Conservation (phyloP, 2,888 invertebrate genomes). For the Sarcophaga subvicina region DNA sequence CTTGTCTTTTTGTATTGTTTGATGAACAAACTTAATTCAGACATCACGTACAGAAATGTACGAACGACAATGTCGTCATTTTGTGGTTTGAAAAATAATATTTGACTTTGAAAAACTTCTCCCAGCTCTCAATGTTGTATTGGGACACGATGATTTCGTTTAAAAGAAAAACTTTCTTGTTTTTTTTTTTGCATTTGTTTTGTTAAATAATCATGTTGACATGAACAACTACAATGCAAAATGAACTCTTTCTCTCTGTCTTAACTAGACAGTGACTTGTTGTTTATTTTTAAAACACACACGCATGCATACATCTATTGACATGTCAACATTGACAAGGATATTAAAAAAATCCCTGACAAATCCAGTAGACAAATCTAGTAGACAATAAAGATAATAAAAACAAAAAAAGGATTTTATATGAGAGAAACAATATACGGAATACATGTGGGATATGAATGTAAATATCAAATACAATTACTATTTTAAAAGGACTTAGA, state of each 20-base stretch:
- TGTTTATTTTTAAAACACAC: conserved; percentile 23
- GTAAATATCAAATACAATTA: too few species aligned
- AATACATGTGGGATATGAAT: too few species aligned
- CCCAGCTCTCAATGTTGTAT: background rate
- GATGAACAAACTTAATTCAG: conserved; percentile 63
- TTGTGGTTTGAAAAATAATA: conserved; percentile 61
- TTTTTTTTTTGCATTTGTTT: conserved; percentile 4
- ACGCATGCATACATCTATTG: conserved; percentile 4
- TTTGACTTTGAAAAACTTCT: conserved; percentile 51
- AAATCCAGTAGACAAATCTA: conserved; percentile 11
- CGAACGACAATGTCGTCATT: conserved; percentile 57
- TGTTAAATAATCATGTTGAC: conserved; percentile 39
- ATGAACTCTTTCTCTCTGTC: conserved; percentile 19
- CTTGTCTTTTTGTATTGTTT: conserved; percentile 48
- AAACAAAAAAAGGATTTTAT: background rate
- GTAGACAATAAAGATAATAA: conserved; percentile 30
- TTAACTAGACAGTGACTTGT: background rate
- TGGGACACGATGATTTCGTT: conserved; percentile 32
- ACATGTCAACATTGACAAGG: conserved; percentile 60
- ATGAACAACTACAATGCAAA: conserved; percentile 29
- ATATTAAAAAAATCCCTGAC: conserved; percentile 53
- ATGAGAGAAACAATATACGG: too few species aligned
- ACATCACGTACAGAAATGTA: conserved; percentile 55
- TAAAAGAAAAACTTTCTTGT: conserved; percentile 29
- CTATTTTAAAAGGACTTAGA: too few species aligned